phyloP scores from a whole-genome alignment of 2,888 invertebrate species.

The Nebria brevicollis region DNA sequence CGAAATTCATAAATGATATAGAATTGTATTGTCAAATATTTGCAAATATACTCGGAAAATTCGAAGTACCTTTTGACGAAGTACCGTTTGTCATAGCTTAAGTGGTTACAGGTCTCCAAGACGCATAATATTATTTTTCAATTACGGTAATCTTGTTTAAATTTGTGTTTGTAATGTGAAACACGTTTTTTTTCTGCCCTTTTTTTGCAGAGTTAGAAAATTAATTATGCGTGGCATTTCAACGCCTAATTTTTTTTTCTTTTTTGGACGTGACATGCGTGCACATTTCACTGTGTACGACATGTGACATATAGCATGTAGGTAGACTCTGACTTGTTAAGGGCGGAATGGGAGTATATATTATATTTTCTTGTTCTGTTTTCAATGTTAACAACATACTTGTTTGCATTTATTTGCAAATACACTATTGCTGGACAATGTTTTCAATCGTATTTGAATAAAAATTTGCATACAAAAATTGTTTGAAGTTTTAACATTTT shows the following conservation, averaged over 20 bases:
- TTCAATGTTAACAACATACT: no score
- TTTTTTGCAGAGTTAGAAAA: not conserved
- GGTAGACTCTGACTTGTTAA: no score
- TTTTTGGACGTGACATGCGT: slow-evolving; percentile 19
- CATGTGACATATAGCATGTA: no score
- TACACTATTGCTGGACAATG: no score
- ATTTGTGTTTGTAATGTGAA: not conserved
- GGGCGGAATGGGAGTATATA: no score
- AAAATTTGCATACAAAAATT: no score
- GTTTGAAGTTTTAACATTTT: no score
- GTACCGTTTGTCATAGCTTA: not conserved
- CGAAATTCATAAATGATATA: not conserved
- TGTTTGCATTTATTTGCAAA: no score
- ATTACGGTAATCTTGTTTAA: not conserved
- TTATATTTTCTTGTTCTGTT: no score
- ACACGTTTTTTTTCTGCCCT: no score
- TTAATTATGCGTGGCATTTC: slow-evolving; percentile 15
- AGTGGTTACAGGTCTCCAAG: not conserved
- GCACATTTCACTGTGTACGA: not conserved
- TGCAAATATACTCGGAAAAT: not conserved
- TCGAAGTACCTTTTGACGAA: not conserved
- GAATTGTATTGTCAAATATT: not conserved
- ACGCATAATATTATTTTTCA: not conserved
- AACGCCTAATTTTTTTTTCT: slow-evolving; percentile 27
- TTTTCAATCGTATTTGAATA: no score